These are phyloP conservation scores for Fregetta grallaria DNA, from an alignment of 2,113 vertebrate species.

Conservation along the genomic window DNA sequence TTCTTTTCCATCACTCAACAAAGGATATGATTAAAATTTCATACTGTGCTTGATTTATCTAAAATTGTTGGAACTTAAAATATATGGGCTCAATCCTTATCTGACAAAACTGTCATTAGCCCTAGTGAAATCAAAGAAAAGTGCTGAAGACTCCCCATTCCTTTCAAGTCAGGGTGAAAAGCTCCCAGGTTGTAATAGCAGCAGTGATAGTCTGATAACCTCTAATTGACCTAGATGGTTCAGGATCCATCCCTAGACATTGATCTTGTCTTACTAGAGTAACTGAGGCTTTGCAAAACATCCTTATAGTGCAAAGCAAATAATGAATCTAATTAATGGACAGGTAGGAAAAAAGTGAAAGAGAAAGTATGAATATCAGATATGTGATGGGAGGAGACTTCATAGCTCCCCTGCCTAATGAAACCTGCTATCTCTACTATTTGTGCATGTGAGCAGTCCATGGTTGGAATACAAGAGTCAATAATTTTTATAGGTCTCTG, in stretches of 20 bases:
- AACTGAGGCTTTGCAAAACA: background rate
- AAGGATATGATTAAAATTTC: slow-evolving; percentile 8
- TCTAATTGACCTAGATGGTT: background rate
- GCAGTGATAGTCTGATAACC: background rate
- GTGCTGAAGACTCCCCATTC: background rate
- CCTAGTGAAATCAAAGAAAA: background rate
- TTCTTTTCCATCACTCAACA: background rate
- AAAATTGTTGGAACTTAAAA: background rate
- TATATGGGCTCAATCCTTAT: background rate
- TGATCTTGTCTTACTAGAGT: background rate
- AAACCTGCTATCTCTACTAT: background rate
- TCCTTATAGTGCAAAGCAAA: background rate
- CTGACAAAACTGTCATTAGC: background rate
- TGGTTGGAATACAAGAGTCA: background rate
- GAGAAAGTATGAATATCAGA: background rate
- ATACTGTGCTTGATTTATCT: background rate
- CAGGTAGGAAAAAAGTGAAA: background rate
- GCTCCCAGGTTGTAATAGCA: background rate
- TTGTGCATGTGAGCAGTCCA: background rate
- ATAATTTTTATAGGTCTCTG: background rate
- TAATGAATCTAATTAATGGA: background rate
- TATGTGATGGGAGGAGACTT: background rate
- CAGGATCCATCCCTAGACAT: background rate
- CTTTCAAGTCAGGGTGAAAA: background rate
- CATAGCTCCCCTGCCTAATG: background rate